A percentile compares a stretch with the other conserved stretches of the same genome.
Conservation (phyloP, 1,140 invertebrate species). For the Leptinotarsa defecta region DNA sequence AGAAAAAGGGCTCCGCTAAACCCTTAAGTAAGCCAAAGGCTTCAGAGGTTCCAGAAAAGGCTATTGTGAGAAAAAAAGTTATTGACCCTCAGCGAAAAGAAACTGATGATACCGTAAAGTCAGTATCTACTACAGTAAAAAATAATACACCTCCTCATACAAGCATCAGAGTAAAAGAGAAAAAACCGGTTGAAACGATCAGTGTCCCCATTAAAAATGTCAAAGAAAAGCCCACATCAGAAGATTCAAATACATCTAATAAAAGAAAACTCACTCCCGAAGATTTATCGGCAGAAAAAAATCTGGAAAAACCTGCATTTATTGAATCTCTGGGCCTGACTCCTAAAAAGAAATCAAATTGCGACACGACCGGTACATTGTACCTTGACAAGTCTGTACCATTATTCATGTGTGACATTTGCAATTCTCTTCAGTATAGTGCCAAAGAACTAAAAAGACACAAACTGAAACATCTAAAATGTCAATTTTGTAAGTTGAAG, state of each 20-base stretch:
- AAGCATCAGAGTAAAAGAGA: too few species aligned
- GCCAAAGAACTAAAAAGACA: constrained; percentile 35
- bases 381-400: constrained; percentile 26
- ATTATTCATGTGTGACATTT: constrained; percentile 29
- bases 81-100: too few species aligned
- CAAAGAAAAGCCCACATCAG: background rate
- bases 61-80: too few species aligned
- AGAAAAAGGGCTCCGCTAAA: background rate
- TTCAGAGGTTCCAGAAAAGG: too few species aligned
- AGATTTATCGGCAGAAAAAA: background rate
- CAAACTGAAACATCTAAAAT: constrained; percentile 34
- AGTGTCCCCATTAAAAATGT: too few species aligned
- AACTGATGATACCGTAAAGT: too few species aligned
- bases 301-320: background rate
- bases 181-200: too few species aligned
- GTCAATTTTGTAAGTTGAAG: constrained; percentile 39
- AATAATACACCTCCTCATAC: too few species aligned
- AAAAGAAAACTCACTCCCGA: background rate
- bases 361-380: constrained; percentile 18
- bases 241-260: background rate
- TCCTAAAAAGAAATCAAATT: background rate
- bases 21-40: background rate
- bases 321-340: constrained; percentile 10
- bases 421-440: constrained; percentile 31
- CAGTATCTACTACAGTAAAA: too few species aligned